Evolutionary conservation across 2,888 invertebrate genomes (phyloP).

Genomic region (Corythucha ciliata): DNA sequence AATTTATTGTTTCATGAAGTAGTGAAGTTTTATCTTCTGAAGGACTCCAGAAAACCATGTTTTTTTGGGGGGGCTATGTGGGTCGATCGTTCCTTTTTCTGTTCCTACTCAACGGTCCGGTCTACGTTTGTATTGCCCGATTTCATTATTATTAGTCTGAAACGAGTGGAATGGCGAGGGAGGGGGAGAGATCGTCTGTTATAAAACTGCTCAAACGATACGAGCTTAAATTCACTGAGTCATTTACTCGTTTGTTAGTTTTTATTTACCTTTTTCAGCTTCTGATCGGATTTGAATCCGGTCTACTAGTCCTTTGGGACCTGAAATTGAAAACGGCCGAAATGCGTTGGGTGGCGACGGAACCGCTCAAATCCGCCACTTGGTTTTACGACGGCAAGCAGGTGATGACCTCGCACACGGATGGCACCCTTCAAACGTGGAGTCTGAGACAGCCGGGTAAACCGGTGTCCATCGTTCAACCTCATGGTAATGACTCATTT

Average conservation of each 20-base stretch:
- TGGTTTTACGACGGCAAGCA: slow-evolving; percentile 99
- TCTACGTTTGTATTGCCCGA: no score
- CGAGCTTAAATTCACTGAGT: neutral
- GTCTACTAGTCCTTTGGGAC: slow-evolving; percentile 94
- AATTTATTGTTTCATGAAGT: no score
- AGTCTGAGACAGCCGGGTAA: slow-evolving; percentile 64
- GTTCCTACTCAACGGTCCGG: no score
- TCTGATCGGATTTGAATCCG: slow-evolving; percentile 91
- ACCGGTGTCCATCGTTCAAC: slow-evolving; percentile 73
- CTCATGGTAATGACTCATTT: slow-evolving; percentile 79
- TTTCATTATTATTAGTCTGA: no score
- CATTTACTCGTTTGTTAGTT: neutral
- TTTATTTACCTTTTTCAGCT: slow-evolving; percentile 51
- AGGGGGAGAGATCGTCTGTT: no score
- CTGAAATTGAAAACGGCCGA: slow-evolving; percentile 77
- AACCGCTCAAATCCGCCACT: slow-evolving; percentile 73
- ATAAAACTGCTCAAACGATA: no score
- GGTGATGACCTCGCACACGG: slow-evolving; percentile 91
- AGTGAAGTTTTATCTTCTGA: no score
- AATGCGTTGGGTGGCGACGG: slow-evolving; percentile 66
- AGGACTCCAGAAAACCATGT: no score
- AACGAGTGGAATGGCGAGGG: no score
- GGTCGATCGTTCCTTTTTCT: no score
- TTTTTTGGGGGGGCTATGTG: no score
- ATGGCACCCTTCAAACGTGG: slow-evolving; percentile 95